Evolutionary conservation across 2,888 invertebrate species (phyloP), one percentile per base, ranked within the genome.

Genomic region (Drosophila diplacantha): DNA sequence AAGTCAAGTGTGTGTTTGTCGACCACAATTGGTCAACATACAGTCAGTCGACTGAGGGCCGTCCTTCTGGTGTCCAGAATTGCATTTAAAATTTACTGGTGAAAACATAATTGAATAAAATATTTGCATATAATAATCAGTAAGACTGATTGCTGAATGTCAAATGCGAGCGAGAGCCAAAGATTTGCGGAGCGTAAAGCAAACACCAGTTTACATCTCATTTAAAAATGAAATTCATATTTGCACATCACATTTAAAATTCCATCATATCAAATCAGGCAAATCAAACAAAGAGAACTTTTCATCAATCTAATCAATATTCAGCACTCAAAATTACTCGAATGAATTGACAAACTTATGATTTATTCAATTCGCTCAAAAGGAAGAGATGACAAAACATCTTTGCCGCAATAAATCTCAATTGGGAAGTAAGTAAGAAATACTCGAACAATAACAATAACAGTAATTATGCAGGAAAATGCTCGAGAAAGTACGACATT

Each of bases 291-390:
- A 14, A 22, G 26, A 44, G 24, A 24, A 31, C 60, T 44, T 38
- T 59, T 38, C 37, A 38, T 44, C 44, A 38, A 24, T 31, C 24
- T 22, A 59, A 59, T 59, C 60, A 59, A 37, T 37, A 59, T 35
- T 58, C 41, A 43, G 41, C 12, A 16, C 26, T 26, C 22, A 22
- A 39, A 60, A 50, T 62, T 34, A 34, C 22, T 38, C 32, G 49
- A 49, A 76, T 74, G 74, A 63, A 74, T 68, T 61, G 52, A 18
- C 57, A 76, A 73, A 63, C 38, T 75, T 70, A 58, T 80, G 74
- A 77, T 77, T 74, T 80, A 71, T 80, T 56, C 41, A 68, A 77
- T 80, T 71, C 11, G 24, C 41, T 18, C 29, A 20, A 29, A 14
- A 20, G 29, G 9, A 41, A 24, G 29, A 22, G 31, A 35, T 63